phyloP scores from a whole-genome alignment of 2,113 vertebrate genomes.

The Anhinga anhinga region DNA sequence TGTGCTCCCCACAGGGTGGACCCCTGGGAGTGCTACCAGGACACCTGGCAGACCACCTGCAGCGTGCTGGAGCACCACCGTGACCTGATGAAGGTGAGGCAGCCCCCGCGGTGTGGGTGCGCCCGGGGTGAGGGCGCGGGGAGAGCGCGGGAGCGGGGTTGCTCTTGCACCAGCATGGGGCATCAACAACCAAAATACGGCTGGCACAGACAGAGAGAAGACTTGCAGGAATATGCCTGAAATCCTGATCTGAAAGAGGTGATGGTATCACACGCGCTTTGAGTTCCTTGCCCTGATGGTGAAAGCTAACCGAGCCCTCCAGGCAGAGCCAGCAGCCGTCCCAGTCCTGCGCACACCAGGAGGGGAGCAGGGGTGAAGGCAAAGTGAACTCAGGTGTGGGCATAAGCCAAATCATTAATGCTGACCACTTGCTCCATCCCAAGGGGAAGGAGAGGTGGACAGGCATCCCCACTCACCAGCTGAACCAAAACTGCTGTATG shows the following conservation, averaged over 20 bases:
- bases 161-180: not conserved
- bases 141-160: not conserved
- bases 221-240: not conserved
- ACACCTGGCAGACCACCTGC: constrained; percentile 98
- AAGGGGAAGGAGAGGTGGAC: not conserved
- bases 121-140: accelerated
- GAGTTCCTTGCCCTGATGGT: not conserved
- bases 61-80: constrained; percentile 96
- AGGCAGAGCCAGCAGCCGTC: not conserved
- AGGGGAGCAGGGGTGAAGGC: not conserved
- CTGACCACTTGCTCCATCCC: not conserved
- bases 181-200: not conserved
- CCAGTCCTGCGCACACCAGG: too few species aligned
- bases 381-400: not conserved
- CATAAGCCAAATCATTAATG: not conserved
- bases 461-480: not conserved
- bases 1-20: constrained; percentile 83
- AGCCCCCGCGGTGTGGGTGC: accelerated
- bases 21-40: constrained; percentile 98
- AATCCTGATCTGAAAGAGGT: not conserved
- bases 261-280: not conserved
- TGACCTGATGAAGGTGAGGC: constrained; percentile 94
- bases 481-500: not conserved
- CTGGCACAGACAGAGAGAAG: not conserved
- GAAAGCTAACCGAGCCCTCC: not conserved